Conservation (phyloP, 2,888 invertebrate species). For the Pachycephus smyrnensis region DNA sequence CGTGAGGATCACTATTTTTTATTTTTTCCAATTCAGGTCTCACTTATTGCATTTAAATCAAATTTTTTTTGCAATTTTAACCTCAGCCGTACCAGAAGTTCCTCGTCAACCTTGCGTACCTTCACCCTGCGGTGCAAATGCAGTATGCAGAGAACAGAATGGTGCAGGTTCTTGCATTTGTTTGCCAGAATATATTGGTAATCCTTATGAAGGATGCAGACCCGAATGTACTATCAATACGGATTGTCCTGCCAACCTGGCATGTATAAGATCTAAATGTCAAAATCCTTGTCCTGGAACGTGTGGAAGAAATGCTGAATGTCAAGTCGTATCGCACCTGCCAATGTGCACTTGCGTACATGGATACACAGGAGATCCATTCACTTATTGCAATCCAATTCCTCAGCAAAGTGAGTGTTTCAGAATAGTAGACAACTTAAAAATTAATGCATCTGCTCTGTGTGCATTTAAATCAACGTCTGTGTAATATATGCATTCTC, state of each 20-base stretch:
- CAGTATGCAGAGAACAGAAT: constrained; percentile 78
- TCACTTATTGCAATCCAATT: constrained; percentile 70
- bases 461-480: not conserved
- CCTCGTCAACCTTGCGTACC: constrained; percentile 75
- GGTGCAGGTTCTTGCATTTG: constrained; percentile 83
- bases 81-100: constrained; percentile 35
- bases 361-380: constrained; percentile 76
- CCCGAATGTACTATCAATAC: constrained; percentile 67
- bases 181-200: constrained; percentile 77
- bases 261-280: constrained; percentile 69
- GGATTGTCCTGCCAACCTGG: constrained; percentile 67
- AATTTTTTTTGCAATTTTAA: not conserved
- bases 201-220: constrained; percentile 72
- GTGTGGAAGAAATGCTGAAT: constrained; percentile 73
- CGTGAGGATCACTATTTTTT: constrained; percentile 67
- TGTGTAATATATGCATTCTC: not conserved
- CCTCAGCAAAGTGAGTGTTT: not conserved
- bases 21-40: not conserved
- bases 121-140: constrained; percentile 82
- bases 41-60: not conserved
- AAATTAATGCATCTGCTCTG: not conserved
- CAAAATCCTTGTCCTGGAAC: constrained; percentile 68
- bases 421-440: not conserved
- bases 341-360: constrained; percentile 81
- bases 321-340: constrained; percentile 82